phyloP scores from a whole-genome alignment of 2,113 vertebrate genomes.

The Salvelinus alpinus region DNA sequence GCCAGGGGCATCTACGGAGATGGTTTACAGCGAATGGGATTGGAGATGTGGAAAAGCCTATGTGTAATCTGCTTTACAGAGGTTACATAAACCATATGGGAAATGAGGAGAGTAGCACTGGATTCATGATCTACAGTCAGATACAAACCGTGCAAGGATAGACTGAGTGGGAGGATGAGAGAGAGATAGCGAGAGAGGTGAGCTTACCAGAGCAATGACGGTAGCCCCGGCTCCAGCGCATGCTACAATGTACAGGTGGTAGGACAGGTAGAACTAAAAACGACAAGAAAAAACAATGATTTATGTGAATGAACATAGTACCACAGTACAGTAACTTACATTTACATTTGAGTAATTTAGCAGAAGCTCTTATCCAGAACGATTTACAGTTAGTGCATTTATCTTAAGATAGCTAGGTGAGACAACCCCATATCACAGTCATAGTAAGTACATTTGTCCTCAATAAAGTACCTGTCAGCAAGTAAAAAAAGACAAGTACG shows the following conservation, averaged over 20 bases:
- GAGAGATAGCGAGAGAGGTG: not conserved
- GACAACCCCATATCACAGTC: no score
- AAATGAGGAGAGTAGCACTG: conserved; percentile 48
- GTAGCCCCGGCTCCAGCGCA: conserved; percentile 97
- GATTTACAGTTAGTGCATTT: no score
- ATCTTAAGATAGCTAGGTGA: no score
- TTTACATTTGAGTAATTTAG: no score
- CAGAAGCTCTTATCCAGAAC: no score
- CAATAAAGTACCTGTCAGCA: no score
- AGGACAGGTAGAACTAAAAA: conserved; percentile 95
- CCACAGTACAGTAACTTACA: no score
- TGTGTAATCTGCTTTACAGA: conserved; percentile 18
- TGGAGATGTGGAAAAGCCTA: conserved; percentile 38
- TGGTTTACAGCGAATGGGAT: conserved; percentile 56
- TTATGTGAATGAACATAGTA: not conserved
- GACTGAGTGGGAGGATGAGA: conserved; percentile 31
- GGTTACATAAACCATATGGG: conserved; percentile 49
- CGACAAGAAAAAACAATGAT: not conserved
- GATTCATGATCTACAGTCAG: conserved; percentile 35
- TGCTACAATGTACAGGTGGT: conserved; percentile 97
- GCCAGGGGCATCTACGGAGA: conserved; percentile 52
- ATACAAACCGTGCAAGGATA: conserved; percentile 55
- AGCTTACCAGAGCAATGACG: conserved; percentile 96
- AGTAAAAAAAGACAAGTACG: no score
- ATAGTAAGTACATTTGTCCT: no score